Base-by-base conservation (phyloP, 2,888 invertebrate species). In the Pterostichus niger region DNA sequence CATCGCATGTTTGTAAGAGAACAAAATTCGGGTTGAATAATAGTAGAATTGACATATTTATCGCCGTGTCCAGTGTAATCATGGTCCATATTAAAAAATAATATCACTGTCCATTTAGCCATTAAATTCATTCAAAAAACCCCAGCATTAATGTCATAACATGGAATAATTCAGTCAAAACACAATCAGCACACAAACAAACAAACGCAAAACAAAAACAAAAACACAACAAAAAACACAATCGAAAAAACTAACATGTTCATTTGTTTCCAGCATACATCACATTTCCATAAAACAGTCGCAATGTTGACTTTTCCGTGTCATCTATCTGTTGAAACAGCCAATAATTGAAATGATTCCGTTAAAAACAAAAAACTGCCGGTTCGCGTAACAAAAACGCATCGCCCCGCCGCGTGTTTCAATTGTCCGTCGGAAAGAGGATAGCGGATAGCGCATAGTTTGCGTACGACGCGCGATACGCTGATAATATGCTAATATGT, bases 401-500 rank as follows among this genome's bases (percentile, higher is more conserved):
- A 81, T 75, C 61, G 46, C 33, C 49, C 76, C 33, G 35, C 76
- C 83, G 84, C 84, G 81, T 84, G 82, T 85, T 85, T 84, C 85
- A 84, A 84, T 84, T 86, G 86, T 86, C 86, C 87, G 87, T 87
- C 86, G 86, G 84, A 85, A 9, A 40, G 40, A 40, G 40, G 40
- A 40, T 40, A 40, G 40, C 85, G 86, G 86, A 85, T 86, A 86
- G 85, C 85, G 85, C 85, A 86, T 61, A 64, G 56, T 71, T 52
- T 84, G 84, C 71, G 75, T 46, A 56, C 59, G 75, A 44, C 40
- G 46, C 40, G 61, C 49, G 68, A 46, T 49, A 44, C 79, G 44
- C 64, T 86, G 87, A 87, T 87, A 87, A 87, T 86, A 87, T 87
- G 87, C 85, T 87, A 87, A 87, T 86, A 85, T 85, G 40, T 85